Evolutionary conservation across 2,113 vertebrate genomes (phyloP).

Genomic region (Oplegnathus fasciatus): DNA sequence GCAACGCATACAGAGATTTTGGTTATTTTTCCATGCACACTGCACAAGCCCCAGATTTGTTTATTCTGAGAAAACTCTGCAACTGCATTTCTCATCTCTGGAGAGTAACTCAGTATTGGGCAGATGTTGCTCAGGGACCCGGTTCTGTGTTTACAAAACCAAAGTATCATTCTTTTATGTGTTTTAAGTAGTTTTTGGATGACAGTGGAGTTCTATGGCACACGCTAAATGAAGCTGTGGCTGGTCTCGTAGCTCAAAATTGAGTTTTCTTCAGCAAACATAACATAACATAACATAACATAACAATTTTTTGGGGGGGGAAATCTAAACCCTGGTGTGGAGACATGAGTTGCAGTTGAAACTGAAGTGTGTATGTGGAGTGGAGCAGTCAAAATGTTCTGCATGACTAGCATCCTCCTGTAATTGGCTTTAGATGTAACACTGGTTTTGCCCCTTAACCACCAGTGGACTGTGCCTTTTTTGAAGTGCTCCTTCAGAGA

Average conservation of each 20-base stretch:
- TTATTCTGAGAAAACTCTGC: constrained; percentile 13
- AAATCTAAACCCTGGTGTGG: constrained; percentile 1
- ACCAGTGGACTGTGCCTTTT: background rate
- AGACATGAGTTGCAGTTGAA: constrained; percentile 9
- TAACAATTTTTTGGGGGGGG: too few species aligned
- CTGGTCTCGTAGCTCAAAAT: constrained; percentile 1
- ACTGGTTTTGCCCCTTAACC: constrained; percentile 8
- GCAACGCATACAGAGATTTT: background rate
- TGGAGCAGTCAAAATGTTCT: constrained; percentile 6
- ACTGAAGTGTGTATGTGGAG: background rate
- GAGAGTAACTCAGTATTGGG: background rate
- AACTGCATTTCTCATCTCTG: constrained; percentile 10
- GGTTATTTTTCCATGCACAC: background rate
- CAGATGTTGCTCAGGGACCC: background rate
- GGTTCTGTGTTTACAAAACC: constrained; percentile 13
- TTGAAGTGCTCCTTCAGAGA: constrained; percentile 36
- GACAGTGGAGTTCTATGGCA: background rate
- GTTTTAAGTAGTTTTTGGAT: constrained; percentile 7
- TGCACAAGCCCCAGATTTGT: constrained; percentile 2
- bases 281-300: background rate
- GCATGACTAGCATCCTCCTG: constrained; percentile 26
- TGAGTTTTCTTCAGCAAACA: constrained; percentile 1
- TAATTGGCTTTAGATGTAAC: constrained; percentile 46
- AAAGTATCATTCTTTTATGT: constrained; percentile 21
- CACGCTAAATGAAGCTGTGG: background rate